Evolutionary conservation across 2,113 vertebrate species (phyloP), one percentile per base, ranked within the genome.

Genomic region (Panthera uncia): DNA sequence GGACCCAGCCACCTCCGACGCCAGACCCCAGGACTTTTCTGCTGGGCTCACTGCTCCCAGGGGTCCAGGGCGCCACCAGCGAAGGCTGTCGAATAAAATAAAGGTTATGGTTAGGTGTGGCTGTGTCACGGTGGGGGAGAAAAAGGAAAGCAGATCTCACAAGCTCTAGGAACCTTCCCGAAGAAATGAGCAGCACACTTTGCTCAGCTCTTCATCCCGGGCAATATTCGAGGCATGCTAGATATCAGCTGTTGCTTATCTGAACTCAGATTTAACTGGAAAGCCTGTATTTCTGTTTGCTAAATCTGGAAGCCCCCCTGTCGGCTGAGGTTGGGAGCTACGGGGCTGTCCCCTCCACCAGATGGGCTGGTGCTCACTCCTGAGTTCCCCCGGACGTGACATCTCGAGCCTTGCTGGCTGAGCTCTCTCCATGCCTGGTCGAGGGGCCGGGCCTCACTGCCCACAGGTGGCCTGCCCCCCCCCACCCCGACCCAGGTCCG

Each of bases 311-410:
- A 16, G 4, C 25, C 74, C 23, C 6, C 4, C 41, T 63, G 84
- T n/a, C n/a, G 9, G 63, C 52, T 16, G 41, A 45, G 4, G 50
- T 5, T 33, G 63, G 79, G 71, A 23, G 45, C 29, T 4, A 0
- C 14, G 12, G 36, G 52, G 41, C 45, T 16, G 55, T 2, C 4
- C 4, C 74, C 21, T 7, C 55, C 18, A 21, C 15, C 23, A n/a
- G 31, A 9, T 1, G 14, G 16, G 79, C 11, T 41, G 50, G 12
- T 2, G n/a, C 13, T 31, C 6, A 5, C n/a, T 38, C 45, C 79
- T 3, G 45, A 31, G 33, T 1, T 0, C 8, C 9, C 36, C 13
- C 3, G 4, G 57, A 7, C 6, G 3, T 5, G 50, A 15, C 21
- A 6, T 7, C n/a, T 13, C n/a, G 9, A 45, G 38, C 5, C 50